Evolutionary conservation across 1,140 invertebrate genomes (phyloP), one percentile per base, ranked within the genome.

Genomic region (Plodia interpunctella): DNA sequence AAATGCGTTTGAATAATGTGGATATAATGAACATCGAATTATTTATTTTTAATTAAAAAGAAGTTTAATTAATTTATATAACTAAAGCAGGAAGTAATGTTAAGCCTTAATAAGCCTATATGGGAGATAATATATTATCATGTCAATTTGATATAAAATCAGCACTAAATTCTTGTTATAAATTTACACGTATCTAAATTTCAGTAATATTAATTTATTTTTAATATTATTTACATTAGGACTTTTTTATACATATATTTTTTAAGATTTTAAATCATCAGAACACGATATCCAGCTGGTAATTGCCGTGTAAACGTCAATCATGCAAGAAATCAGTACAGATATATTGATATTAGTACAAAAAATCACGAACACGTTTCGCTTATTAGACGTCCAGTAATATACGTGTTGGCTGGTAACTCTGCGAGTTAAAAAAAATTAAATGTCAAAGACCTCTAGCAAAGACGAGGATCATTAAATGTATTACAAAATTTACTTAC

Each of bases 231-330:
- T 11, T 5, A 15, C 38, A n/a, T 44, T 5, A 44, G 2, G 2
- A 44, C 15, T 15, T 10, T 15, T n/a, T 15, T 15, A 4, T 3
- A 35, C 8, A 35, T 3, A 10, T 10, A 5, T 1, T 35, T 35
- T 35, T 35, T 2, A 5, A 11, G 13, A 9, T n/a, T 44, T 44
- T 15, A 15, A 10, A 44, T 15, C 38, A 44, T 44, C 38, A 17
- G 0, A 44, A 17, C 38, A 44, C 13, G 38, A 44, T 15, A 13
- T 15, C 38, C 38, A 44, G 15, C 38, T 44, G 38, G 38, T 55
- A 55, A 55, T 55, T 35, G 18, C 6, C 54, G 30, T 55, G 54
- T 55, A 55, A 30, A 55, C 54, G 54, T 55, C 54, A 55, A 55
- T 55, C 54, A 55, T 38, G 13, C 5, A 5, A 38, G 13, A 44